Conservation (phyloP, 2,797 vertebrate species). For the Coendou prehensilis region DNA sequence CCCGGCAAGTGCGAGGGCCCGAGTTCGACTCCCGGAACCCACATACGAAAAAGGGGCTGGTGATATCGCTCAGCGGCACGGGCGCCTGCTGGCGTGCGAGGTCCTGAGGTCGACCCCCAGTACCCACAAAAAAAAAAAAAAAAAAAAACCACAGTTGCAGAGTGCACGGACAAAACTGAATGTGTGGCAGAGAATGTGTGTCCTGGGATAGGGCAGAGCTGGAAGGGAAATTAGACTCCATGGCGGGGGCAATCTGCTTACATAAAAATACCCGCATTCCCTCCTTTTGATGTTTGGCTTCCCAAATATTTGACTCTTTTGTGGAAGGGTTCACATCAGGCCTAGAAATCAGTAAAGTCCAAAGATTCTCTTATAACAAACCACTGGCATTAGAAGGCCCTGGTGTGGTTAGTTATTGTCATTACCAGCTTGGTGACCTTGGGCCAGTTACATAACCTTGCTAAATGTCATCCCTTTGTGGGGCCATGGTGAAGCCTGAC, state of each 20-base stretch:
- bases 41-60: too few relatives aligned
- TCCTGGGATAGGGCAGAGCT: conserved; percentile 28
- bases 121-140: too few relatives aligned
- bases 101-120: too few relatives aligned
- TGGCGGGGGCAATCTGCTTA: neutral
- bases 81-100: too few relatives aligned
- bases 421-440: conserved; percentile 38
- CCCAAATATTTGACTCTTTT: conserved; percentile 42
- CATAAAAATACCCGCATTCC: neutral
- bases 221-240: neutral
- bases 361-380: neutral
- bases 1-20: too few relatives aligned
- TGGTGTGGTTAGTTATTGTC: neutral
- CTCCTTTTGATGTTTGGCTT: conserved; percentile 14
- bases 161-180: neutral
- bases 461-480: neutral
- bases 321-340: neutral
- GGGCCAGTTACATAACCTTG: neutral
- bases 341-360: conserved; percentile 53
- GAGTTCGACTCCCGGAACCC: too few relatives aligned
- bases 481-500: neutral
- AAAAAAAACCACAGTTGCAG: conserved; percentile 21
- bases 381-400: neutral
- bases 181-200: neutral
- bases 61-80: too few relatives aligned